A percentile compares a stretch with the other conserved stretches of the same genome.
Evolutionary conservation across 2,888 invertebrate species (phyloP).

Genomic region (Chrysopilus asiliformis): DNA sequence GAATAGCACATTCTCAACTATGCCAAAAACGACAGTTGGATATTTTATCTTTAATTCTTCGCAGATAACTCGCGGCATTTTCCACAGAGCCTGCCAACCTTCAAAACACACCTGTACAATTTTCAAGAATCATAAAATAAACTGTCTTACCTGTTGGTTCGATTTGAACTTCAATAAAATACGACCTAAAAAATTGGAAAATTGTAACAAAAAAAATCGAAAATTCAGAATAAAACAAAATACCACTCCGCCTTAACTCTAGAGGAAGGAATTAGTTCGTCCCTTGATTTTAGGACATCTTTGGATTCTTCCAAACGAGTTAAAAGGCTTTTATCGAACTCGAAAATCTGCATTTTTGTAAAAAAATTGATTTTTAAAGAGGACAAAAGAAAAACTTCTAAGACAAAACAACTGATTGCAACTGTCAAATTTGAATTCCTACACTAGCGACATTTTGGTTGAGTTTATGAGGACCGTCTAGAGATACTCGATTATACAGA

Average conservation of each 20-base stretch:
- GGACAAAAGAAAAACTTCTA: too few relatives aligned
- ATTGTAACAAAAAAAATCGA: too few relatives aligned
- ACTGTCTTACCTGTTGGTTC: slow-evolving; percentile 46
- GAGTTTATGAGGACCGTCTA: too few relatives aligned
- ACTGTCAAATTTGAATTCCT: too few relatives aligned
- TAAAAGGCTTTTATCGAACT: slow-evolving; percentile 44
- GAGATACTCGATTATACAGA: too few relatives aligned
- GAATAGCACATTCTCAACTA: slow-evolving; percentile 39
- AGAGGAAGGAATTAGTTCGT: slow-evolving; percentile 36
- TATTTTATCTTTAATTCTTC: slow-evolving; percentile 43
- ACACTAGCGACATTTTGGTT: too few relatives aligned
- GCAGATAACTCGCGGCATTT: slow-evolving; percentile 44
- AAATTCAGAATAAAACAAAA: too few relatives aligned
- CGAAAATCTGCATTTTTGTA: slow-evolving; percentile 41
- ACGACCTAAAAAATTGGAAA: too few relatives aligned
- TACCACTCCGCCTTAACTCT: slow-evolving; percentile 42
- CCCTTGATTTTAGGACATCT: slow-evolving; percentile 38
- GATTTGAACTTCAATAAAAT: slow-evolving; percentile 41
- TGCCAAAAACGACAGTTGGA: slow-evolving; percentile 45
- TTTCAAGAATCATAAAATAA: too few relatives aligned
- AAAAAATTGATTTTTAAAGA: too few relatives aligned
- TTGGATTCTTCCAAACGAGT: slow-evolving; percentile 41
- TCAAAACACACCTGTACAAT: too few relatives aligned
- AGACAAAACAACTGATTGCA: too few relatives aligned
- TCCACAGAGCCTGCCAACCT: slow-evolving; percentile 53